Evolutionary conservation across 2,113 vertebrate genomes (phyloP).

Genomic region (Pantherophis guttatus): DNA sequence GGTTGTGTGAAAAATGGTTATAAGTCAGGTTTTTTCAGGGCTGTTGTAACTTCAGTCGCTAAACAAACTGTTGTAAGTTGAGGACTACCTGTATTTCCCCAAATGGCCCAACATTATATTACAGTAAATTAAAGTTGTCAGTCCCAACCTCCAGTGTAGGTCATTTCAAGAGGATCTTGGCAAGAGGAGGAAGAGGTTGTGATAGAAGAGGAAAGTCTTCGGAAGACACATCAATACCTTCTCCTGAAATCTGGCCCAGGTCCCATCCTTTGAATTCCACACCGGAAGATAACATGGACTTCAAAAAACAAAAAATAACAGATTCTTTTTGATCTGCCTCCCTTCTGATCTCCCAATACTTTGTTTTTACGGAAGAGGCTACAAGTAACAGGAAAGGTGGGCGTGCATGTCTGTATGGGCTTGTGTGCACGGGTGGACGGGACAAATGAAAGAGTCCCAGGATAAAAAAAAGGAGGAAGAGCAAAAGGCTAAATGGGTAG

Average conservation of each 20-base stretch:
- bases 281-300: background rate
- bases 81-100: background rate
- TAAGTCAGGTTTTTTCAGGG: background rate
- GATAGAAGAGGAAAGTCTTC: background rate
- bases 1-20: background rate
- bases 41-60: background rate
- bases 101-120: background rate
- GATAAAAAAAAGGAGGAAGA: background rate
- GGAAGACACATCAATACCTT: background rate
- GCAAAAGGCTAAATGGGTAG: background rate
- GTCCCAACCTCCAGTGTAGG: background rate
- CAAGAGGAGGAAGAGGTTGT: background rate
- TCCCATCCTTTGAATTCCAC: background rate
- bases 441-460: background rate
- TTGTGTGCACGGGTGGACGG: background rate
- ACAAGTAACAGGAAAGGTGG: background rate
- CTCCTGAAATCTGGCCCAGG: background rate
- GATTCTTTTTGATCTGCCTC: background rate
- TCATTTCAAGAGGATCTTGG: background rate
- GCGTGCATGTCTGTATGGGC: background rate
- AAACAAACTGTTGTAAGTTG: background rate
- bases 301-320: background rate
- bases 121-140: background rate
- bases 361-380: background rate
- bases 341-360: background rate